These are phyloP conservation scores for Ochropleura plecta DNA, from an alignment of 2,888 invertebrate genomes.

Conservation along the genomic window DNA sequence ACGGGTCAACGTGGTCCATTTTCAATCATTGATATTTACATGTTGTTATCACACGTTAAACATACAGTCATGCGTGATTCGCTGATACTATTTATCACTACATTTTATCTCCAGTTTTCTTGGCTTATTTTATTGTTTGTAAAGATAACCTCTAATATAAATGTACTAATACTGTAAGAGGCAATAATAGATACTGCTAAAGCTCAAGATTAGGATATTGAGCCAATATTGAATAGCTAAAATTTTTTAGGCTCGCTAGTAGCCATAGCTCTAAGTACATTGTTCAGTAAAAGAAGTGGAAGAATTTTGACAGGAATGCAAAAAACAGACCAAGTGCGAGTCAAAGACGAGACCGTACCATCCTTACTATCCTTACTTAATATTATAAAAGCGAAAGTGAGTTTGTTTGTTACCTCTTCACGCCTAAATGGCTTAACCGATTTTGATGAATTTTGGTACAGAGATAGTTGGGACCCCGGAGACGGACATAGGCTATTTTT, in stretches of 20 bases:
- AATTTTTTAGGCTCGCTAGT: neutral
- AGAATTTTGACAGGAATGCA: neutral
- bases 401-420: too few relatives aligned
- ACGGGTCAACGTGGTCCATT: conserved; percentile 25
- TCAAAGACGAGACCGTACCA: too few relatives aligned
- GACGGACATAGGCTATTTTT: too few relatives aligned
- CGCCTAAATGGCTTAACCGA: too few relatives aligned
- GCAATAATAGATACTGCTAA: too few relatives aligned
- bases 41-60: conserved; percentile 20
- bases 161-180: neutral
- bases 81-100: conserved; percentile 28
- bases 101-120: conserved; percentile 12
- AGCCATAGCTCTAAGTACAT: too few relatives aligned
- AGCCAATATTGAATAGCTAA: neutral
- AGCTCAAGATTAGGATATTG: neutral
- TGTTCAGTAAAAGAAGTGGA: neutral
- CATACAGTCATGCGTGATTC: conserved; percentile 19
- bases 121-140: conserved; percentile 16
- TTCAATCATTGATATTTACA: neutral
- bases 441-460: too few relatives aligned
- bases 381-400: too few relatives aligned
- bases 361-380: too few relatives aligned
- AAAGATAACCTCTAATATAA: conserved; percentile 7
- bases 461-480: too few relatives aligned
- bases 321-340: too few relatives aligned